These are phyloP conservation scores for Cantharis lateralis DNA, from an alignment of 2,888 invertebrate genomes.

Conservation along the genomic window DNA sequence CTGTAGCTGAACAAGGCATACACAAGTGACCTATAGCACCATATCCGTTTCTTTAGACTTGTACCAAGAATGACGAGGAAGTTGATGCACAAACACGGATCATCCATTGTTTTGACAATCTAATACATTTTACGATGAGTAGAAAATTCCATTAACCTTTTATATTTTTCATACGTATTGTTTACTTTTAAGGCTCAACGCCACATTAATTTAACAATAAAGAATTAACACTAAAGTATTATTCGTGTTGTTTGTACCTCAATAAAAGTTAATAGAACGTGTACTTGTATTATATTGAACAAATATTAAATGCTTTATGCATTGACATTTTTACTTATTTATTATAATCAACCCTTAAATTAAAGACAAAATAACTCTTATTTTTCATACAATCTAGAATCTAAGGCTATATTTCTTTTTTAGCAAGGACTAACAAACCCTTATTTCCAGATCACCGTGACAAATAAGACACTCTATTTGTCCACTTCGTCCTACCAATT, in stretches of 20 bases:
- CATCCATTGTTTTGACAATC: conserved; percentile 40
- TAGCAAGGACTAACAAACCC: conserved; percentile 45
- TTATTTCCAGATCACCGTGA: conserved; percentile 53
- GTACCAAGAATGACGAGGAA: conserved; percentile 24
- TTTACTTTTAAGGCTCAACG: conserved; percentile 5
- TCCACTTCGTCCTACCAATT: conserved; percentile 53
- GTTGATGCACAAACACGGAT: conserved; percentile 30
- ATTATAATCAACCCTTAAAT: background rate
- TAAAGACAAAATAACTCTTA: background rate
- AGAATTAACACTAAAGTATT: background rate
- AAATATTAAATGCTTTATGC: background rate
- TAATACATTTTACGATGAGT: conserved; percentile 37
- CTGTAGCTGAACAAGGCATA: conserved; percentile 37
- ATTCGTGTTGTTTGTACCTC: background rate
- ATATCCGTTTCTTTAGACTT: conserved; percentile 30
- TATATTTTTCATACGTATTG: background rate
- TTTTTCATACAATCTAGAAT: conserved; percentile 3
- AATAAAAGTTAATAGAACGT: background rate
- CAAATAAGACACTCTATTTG: conserved; percentile 56
- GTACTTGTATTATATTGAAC: background rate
- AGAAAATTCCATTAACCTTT: conserved; percentile 32
- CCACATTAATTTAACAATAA: conserved; percentile 5
- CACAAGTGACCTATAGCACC: conserved; percentile 42
- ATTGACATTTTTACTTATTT: background rate
- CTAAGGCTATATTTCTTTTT: conserved; percentile 46